A percentile compares a stretch with the other conserved stretches of the same genome.
Conservation (phyloP, 64 coral and sea anemone genomes). For the Pocillopora damicornis region DNA sequence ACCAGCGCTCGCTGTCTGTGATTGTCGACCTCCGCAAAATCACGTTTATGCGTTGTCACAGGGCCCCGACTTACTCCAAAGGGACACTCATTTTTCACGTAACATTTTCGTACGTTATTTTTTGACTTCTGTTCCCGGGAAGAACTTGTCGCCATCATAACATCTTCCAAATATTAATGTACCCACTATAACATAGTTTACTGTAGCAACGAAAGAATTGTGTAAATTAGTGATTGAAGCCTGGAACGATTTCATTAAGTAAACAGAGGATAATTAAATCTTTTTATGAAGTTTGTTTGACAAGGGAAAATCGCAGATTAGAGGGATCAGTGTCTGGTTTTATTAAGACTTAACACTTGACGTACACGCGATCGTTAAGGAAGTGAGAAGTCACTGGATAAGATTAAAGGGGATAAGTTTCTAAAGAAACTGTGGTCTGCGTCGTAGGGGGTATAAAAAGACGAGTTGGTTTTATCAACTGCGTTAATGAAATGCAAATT, state of each 20-base stretch:
- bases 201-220: slow-evolving; percentile 23
- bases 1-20: neutral
- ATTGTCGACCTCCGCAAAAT: slow-evolving; percentile 11
- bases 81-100: neutral
- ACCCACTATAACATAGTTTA: neutral
- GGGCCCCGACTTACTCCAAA: neutral
- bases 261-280: slow-evolving; percentile 18
- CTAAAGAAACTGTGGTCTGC: too few relatives aligned
- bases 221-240: slow-evolving; percentile 28
- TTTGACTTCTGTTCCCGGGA: neutral
- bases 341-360: neutral
- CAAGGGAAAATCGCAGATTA: neutral
- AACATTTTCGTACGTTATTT: neutral
- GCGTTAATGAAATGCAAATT: too few relatives aligned
- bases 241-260: slow-evolving; percentile 7
- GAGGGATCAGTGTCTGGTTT: neutral
- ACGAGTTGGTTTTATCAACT: too few relatives aligned
- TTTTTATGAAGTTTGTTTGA: neutral
- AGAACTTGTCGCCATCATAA: slow-evolving; percentile 5
- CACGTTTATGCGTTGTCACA: neutral
- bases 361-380: neutral
- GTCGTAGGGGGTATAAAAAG: too few relatives aligned
- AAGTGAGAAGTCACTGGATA: neutral
- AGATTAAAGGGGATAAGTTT: too few relatives aligned
- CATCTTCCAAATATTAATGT: neutral